A percentile compares a stretch with the other conserved stretches of the same genome.
Conservation (phyloP, 2,797 vertebrate genomes). For the Cyprinella venusta region DNA sequence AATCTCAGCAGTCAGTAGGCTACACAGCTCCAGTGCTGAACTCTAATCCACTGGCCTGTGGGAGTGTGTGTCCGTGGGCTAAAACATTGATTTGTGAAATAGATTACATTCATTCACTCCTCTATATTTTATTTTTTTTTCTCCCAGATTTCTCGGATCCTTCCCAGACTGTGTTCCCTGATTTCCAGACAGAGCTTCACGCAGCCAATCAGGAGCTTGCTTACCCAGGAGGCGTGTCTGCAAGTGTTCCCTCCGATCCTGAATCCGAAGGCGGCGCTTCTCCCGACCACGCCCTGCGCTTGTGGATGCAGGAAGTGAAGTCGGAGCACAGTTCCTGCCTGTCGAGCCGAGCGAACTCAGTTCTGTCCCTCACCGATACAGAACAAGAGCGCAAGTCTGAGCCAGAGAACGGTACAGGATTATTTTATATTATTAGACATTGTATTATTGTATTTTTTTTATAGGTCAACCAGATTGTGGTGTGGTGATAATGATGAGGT, state of each 20-base stretch:
- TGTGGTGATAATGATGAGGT: constrained; percentile 28
- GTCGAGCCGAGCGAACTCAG: constrained; percentile 95
- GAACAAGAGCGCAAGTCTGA: constrained; percentile 98
- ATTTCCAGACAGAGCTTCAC: constrained; percentile 60
- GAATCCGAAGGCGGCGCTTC: constrained; percentile 92
- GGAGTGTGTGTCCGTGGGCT: neutral
- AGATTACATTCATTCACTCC: neutral
- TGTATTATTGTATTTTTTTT: neutral
- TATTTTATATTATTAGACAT: constrained; percentile 14
- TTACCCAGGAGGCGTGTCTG: constrained; percentile 82
- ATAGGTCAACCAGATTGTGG: constrained; percentile 27
- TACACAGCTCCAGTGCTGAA: constrained; percentile 7
- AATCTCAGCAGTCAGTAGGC: constrained; percentile 30
- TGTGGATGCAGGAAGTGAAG: constrained; percentile 97
- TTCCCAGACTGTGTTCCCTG: constrained; percentile 26
- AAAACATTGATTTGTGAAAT: constrained; percentile 8
- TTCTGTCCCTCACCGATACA: constrained; percentile 95
- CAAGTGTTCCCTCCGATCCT: constrained; percentile 89
- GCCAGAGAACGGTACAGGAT: constrained; percentile 90
- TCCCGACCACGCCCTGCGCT: constrained; percentile 87
- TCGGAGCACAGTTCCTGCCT: constrained; percentile 95
- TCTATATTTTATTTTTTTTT: constrained; percentile 4
- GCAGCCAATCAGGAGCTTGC: constrained; percentile 64
- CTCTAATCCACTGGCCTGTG: neutral
- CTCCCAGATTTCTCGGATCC: constrained; percentile 37